Percentiles rank a stretch among this genome's conserved stretches.
Evolutionary conservation across 2,888 invertebrate species (phyloP).

Genomic region (Drosophila antonietae): DNA sequence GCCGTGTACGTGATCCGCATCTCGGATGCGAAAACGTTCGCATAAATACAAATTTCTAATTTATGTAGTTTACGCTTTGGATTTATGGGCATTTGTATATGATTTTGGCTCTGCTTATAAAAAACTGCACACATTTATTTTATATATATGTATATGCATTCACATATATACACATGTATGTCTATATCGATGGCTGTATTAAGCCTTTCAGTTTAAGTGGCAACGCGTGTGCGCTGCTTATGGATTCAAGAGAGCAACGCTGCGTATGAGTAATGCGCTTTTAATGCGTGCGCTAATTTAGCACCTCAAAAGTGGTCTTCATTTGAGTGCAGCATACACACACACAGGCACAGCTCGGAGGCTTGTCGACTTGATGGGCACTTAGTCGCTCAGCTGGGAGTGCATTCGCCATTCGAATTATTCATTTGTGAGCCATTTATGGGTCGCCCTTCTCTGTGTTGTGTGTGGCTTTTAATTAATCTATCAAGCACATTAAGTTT

Average conservation of each 20-base stretch:
- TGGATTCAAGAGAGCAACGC: conserved; percentile 37
- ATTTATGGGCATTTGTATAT: conserved; percentile 68
- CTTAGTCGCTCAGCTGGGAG: conserved; percentile 15
- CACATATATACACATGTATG: neutral
- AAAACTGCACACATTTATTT: conserved; percentile 1
- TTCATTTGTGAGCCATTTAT: conserved; percentile 37
- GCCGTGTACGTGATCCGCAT: conserved; percentile 65
- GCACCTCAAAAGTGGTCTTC: conserved; percentile 62
- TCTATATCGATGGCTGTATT: conserved; percentile 50
- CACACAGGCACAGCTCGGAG: neutral
- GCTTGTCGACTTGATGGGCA: conserved; percentile 17
- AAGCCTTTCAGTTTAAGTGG: conserved; percentile 40
- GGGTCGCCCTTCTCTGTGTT: conserved; percentile 11
- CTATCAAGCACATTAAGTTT: conserved; percentile 46
- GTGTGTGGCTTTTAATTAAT: conserved; percentile 45
- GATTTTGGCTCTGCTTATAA: conserved; percentile 38
- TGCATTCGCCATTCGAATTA: conserved; percentile 38
- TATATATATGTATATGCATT: neutral
- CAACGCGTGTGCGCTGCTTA: conserved; percentile 14
- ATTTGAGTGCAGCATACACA: conserved; percentile 39
- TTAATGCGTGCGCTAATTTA: conserved; percentile 71
- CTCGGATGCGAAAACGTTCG: conserved; percentile 49
- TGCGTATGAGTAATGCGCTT: conserved; percentile 65
- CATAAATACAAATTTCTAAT: conserved; percentile 72
- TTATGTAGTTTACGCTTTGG: conserved; percentile 76